A percentile compares a stretch with the other conserved stretches of the same genome.
Conservation (phyloP, 2,113 vertebrate species). For the Trogon surrucura region DNA sequence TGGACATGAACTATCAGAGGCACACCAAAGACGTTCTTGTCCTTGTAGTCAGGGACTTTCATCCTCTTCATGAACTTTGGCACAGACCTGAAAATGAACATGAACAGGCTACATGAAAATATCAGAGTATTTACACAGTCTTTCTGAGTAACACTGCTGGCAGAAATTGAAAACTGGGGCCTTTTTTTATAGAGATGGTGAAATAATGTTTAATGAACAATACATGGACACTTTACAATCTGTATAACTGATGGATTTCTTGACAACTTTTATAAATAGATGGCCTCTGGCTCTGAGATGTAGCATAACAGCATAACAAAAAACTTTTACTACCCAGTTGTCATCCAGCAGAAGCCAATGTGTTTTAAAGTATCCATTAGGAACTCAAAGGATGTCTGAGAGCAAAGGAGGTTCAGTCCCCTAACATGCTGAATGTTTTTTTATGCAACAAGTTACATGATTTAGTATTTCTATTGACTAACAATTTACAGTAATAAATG, state of each 20-base stretch:
- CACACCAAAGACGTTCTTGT: conserved; percentile 96
- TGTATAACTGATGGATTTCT: background rate
- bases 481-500: background rate
- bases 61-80: conserved; percentile 99
- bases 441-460: background rate
- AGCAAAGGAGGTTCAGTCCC: background rate
- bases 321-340: background rate
- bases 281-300: background rate
- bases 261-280: background rate
- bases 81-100: conserved; percentile 86
- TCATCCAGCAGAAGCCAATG: background rate
- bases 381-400: background rate
- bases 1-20: conserved; percentile 96
- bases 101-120: background rate
- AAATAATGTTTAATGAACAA: background rate
- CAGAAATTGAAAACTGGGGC: background rate
- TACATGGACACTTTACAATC: background rate
- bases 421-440: background rate
- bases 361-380: background rate
- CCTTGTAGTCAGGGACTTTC: conserved; percentile 97
- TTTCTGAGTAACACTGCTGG: background rate
- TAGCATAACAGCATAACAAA: background rate
- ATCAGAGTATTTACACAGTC: background rate
- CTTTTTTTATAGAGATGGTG: background rate
- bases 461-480: conserved; percentile 7